These are phyloP conservation scores for Tachysurus vachellii DNA, from an alignment of 2,113 vertebrate species.

Conservation along the genomic window DNA sequence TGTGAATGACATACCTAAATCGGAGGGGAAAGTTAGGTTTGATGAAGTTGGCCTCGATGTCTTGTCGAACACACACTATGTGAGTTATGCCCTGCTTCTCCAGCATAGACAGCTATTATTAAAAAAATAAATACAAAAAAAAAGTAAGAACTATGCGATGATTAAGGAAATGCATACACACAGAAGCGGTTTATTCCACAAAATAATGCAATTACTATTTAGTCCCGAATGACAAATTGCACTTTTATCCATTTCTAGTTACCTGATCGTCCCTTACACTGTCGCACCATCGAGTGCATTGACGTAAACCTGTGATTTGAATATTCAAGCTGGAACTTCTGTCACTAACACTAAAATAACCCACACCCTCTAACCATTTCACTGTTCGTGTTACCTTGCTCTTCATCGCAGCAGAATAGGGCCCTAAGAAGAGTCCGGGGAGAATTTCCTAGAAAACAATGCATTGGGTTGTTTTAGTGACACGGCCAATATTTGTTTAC, in stretches of 20 bases:
- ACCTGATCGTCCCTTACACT: neutral
- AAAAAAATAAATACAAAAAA: conserved; percentile 28
- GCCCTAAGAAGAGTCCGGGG: conserved; percentile 96
- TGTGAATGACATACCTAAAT: conserved; percentile 83
- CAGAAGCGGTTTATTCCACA: neutral
- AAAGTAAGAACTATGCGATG: neutral
- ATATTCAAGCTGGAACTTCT: neutral
- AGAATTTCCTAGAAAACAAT: conserved; percentile 85
- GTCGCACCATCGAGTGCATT: neutral
- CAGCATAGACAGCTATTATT: conserved; percentile 84
- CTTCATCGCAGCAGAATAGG: conserved; percentile 98
- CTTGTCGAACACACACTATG: conserved; percentile 96
- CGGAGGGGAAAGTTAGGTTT: conserved; percentile 97
- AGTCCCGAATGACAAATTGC: neutral
- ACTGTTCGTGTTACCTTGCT: conserved; percentile 84
- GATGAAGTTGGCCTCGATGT: conserved; percentile 99
- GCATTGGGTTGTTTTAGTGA: neutral
- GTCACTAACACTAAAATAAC: neutral
- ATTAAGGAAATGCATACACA: neutral
- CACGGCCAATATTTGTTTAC: neutral
- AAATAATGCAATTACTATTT: neutral
- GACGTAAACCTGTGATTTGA: neutral
- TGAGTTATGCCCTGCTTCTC: conserved; percentile 96
- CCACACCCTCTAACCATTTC: neutral
- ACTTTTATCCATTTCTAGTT: neutral